Percentiles rank a stretch among this genome's conserved stretches.
phyloP scores from a whole-genome alignment of 2,797 vertebrate genomes.

The Peromyscus attwateri region DNA sequence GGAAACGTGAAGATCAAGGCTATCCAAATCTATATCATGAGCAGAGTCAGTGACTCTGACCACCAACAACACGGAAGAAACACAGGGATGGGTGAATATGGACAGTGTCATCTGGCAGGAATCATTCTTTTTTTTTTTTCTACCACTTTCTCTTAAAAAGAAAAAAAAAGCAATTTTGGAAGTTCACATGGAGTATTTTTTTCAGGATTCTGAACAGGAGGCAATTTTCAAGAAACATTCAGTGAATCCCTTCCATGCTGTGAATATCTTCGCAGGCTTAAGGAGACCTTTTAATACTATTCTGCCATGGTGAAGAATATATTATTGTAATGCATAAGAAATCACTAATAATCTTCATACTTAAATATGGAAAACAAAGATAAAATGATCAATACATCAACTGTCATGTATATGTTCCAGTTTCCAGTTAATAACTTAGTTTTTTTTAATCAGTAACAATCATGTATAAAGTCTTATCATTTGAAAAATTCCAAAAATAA shows the following conservation, averaged over 20 bases:
- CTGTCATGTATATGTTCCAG: background rate
- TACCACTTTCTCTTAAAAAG: background rate
- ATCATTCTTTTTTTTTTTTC: conserved; percentile 66
- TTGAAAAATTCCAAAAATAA: conserved; percentile 70
- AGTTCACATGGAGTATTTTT: conserved; percentile 40
- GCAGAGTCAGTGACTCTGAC: conserved; percentile 77
- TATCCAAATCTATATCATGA: conserved; percentile 79
- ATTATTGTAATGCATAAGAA: conserved; percentile 50
- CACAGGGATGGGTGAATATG: conserved; percentile 55
- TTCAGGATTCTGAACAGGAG: conserved; percentile 51
- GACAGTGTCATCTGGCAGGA: conserved; percentile 60
- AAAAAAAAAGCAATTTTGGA: conserved; percentile 5
- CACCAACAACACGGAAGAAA: conserved; percentile 68
- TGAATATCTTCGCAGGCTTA: conserved; percentile 32
- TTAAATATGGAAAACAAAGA: conserved; percentile 33
- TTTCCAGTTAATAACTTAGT: conserved; percentile 25
- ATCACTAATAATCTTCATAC: conserved; percentile 28
- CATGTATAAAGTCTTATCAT: conserved; percentile 66
- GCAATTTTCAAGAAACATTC: conserved; percentile 53
- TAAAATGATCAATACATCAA: background rate
- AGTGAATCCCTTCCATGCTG: conserved; percentile 34
- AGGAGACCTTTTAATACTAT: conserved; percentile 18
- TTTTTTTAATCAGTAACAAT: conserved; percentile 43
- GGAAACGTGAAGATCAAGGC: conserved; percentile 71
- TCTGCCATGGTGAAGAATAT: background rate